A percentile compares a stretch with the other conserved stretches of the same genome.
phyloP scores from a whole-genome alignment of 2,113 vertebrate genomes.

The Uria aalge region DNA sequence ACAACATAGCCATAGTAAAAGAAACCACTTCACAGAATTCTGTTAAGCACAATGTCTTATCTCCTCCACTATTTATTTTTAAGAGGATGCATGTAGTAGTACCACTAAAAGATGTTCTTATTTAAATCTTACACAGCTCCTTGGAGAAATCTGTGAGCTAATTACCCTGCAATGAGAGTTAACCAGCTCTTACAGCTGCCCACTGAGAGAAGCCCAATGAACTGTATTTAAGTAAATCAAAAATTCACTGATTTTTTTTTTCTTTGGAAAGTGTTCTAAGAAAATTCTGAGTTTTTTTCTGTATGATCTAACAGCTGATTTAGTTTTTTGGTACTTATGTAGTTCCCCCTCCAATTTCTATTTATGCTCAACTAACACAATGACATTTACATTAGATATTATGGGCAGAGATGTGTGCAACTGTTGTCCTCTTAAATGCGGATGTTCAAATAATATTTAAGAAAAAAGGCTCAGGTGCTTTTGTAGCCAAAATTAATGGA shows the following conservation, averaged over 20 bases:
- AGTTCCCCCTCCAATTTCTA: neutral
- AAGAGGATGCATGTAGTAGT: neutral
- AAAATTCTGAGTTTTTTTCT: neutral
- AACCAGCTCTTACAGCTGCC: neutral
- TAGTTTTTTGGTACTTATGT: neutral
- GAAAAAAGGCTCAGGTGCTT: neutral
- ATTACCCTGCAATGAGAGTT: neutral
- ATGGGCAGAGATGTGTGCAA: neutral
- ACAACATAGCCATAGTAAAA: neutral
- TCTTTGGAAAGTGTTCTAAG: neutral
- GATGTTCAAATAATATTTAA: neutral
- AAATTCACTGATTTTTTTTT: neutral
- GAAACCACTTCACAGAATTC: neutral
- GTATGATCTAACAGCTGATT: neutral
- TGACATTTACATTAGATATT: neutral
- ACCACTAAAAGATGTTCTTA: neutral
- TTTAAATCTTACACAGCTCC: neutral
- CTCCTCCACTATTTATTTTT: neutral
- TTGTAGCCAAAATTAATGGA: neutral
- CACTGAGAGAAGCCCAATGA: neutral
- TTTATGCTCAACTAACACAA: neutral
- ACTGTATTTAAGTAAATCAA: neutral
- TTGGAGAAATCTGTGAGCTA: neutral
- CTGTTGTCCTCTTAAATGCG: neutral
- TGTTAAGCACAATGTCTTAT: neutral